These are phyloP conservation scores for Drosophila nigromelanica DNA, from an alignment of 1,140 invertebrate species.

Conservation along the genomic window DNA sequence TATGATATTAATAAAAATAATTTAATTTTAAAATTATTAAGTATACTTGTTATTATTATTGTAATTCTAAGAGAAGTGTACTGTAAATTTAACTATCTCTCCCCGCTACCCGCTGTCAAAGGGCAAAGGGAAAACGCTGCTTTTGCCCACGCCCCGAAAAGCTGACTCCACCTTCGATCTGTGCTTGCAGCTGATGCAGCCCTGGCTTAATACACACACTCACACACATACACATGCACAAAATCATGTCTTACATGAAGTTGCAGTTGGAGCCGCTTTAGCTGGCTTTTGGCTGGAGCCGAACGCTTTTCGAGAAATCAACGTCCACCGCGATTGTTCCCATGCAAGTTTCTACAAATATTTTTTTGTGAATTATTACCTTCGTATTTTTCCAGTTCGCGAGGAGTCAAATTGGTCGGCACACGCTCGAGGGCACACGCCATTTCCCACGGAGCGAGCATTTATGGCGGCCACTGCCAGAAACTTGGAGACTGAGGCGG, in stretches of 20 bases:
- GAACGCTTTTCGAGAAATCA: conserved; percentile 81
- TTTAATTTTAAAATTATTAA: too few species aligned
- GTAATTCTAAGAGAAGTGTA: too few species aligned
- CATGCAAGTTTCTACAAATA: conserved; percentile 83
- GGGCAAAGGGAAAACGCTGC: conserved; percentile 11
- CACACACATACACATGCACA: conserved; percentile 9
- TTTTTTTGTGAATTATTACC: conserved; percentile 83
- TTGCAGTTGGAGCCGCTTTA: conserved; percentile 7
- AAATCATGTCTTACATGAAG: conserved; percentile 47
- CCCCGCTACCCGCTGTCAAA: background rate
- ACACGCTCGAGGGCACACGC: conserved; percentile 84
- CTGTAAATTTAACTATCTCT: background rate
- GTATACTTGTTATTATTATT: too few species aligned
- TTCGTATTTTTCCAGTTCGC: conserved; percentile 83
- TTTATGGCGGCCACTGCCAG: conserved; percentile 57
- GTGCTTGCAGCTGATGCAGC: conserved; percentile 51
- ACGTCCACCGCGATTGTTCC: conserved; percentile 80
- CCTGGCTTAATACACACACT: conserved; percentile 52
- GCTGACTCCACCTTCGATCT: conserved; percentile 66
- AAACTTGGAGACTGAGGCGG: conserved; percentile 4
- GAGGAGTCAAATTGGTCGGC: conserved; percentile 84
- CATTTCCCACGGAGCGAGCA: conserved; percentile 84
- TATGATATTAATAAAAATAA: too few species aligned
- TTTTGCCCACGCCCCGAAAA: conserved; percentile 69
- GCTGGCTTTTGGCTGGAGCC: conserved; percentile 28